Evolutionary conservation across 2,797 vertebrate genomes (phyloP), one percentile per base, ranked within the genome.

Genomic region (Ctenopoma multispine): DNA sequence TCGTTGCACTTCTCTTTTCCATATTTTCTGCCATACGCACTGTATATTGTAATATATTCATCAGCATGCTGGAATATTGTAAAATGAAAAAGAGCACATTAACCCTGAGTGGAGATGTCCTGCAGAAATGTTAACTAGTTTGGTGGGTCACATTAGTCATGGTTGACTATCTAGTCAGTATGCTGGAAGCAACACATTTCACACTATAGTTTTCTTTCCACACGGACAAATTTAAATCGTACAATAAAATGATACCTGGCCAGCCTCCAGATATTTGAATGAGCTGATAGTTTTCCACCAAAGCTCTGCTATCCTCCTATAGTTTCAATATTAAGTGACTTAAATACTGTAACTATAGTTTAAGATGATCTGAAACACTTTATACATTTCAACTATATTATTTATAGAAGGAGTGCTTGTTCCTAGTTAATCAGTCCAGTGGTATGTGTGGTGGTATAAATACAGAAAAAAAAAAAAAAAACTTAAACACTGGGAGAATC

Each of bases 111-210:
- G 23, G 21, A 7, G 17, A 57, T 50, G 44, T 62, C 36, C 54
- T 51, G 41, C 41, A 53, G 54, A 51, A 57, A 57, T 56, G 47
- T 63, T 29, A 54, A 48, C 29, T 34, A 20, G 8, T 36, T 47
- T 34, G 12, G 13, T 20, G 34, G n/a, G 12, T 53, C 6, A 4
- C 27, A 46, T 69, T 38, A 34, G 20, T 57, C 60, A 53, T 15
- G 15, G 43, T 1, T 44, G 58, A 56, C 54, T 34, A n/a, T 53
- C 13, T 27, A 44, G 44, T 20, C 29, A 20, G 21, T 17, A 43
- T n/a, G 15, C 20, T 49, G n/a, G 20, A 4, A 55, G 43, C 41
- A 49, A n/a, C 18, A 23, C 21, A 31, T 48, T 44, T 53, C 23
- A 31, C 59, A 41, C 43, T 31, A 13, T 14, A 12, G 5, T 13